Evolutionary conservation across 1,140 invertebrate genomes (phyloP).

Genomic region (Polypedilum vanderplanki): DNA sequence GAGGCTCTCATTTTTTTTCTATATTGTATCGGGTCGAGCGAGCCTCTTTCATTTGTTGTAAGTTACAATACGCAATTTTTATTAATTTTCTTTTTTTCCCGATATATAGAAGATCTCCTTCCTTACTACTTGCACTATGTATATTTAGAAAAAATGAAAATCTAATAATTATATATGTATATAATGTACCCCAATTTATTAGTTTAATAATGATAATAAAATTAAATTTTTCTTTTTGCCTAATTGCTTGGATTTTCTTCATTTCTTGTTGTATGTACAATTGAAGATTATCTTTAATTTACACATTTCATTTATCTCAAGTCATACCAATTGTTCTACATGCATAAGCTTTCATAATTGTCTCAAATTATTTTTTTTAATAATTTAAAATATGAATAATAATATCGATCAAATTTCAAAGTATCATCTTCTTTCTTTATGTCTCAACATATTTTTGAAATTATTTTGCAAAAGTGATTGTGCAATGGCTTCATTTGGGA

Average conservation of each 20-base stretch:
- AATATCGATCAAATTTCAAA: no score
- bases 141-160: not conserved
- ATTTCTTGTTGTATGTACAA: not conserved
- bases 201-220: constrained; percentile 20
- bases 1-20: not conserved
- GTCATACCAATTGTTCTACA: no score
- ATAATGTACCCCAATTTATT: not conserved
- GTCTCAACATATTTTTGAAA: no score
- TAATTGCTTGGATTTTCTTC: constrained; percentile 19
- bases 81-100: not conserved
- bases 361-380: no score
- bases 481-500: no score
- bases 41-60: not conserved
- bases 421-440: no score
- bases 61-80: constrained; percentile 9
- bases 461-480: no score
- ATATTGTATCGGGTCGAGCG: not conserved
- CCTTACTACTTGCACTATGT: not conserved
- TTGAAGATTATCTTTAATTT: not conserved
- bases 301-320: no score
- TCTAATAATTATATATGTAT: not conserved
- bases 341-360: no score
- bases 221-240: not conserved
- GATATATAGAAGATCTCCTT: no score
- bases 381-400: no score